Percentiles rank a stretch among this genome's conserved stretches.
Evolutionary conservation across 2,888 invertebrate genomes (phyloP).

Genomic region (Cerastoderma edule): DNA sequence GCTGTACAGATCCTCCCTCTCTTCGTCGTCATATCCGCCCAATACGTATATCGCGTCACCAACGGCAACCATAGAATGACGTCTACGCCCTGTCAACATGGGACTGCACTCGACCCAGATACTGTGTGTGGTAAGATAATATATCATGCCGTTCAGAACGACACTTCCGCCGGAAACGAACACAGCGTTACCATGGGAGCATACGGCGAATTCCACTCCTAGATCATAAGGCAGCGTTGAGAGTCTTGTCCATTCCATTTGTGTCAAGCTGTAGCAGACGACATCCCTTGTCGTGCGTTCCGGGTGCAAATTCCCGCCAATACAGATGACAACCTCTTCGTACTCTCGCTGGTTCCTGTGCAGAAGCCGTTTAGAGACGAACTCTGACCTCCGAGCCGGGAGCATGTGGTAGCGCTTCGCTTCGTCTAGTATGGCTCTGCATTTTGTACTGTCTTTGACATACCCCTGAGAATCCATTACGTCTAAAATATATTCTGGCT

Average conservation of each 20-base stretch:
- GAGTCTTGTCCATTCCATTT: constrained; percentile 56
- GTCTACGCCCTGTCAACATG: constrained; percentile 62
- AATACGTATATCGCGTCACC: constrained; percentile 64
- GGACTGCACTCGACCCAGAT: constrained; percentile 56
- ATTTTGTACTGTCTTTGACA: constrained; percentile 40
- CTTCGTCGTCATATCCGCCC: constrained; percentile 67
- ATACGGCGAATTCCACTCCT: constrained; percentile 66
- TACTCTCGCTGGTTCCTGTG: constrained; percentile 59
- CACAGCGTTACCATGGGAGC: constrained; percentile 65
- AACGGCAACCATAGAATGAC: constrained; percentile 67
- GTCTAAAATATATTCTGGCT: constrained; percentile 67
- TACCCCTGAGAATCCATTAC: constrained; percentile 38
- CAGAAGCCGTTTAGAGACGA: constrained; percentile 57
- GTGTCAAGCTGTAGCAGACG: constrained; percentile 54
- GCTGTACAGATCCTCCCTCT: constrained; percentile 51
- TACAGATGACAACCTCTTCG: constrained; percentile 62
- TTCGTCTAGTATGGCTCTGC: constrained; percentile 60
- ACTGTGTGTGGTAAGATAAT: constrained; percentile 55
- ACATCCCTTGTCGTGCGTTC: constrained; percentile 57
- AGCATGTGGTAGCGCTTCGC: constrained; percentile 67
- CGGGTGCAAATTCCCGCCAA: constrained; percentile 53
- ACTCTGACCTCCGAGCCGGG: constrained; percentile 65
- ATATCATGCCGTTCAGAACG: constrained; percentile 53
- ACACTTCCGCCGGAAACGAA: constrained; percentile 67
- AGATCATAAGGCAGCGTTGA: constrained; percentile 55